phyloP scores from a whole-genome alignment of 2,113 vertebrate species.

The Rhipidura dahli region DNA sequence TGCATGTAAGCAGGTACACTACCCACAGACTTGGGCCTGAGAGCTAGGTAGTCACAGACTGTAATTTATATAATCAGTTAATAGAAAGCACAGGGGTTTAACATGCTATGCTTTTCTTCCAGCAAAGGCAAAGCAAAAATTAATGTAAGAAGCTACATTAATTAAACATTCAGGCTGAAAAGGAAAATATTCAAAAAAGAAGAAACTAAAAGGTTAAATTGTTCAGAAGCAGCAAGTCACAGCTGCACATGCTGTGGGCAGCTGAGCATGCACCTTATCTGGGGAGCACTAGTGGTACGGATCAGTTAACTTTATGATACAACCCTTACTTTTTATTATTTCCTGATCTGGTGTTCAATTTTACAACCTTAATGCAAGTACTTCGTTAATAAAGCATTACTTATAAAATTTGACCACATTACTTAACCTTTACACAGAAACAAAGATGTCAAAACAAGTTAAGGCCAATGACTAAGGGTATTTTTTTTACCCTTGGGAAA shows the following conservation, averaged over 20 bases:
- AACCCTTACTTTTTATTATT: slow-evolving; percentile 49
- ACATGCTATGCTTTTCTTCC: background rate
- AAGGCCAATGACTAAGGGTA: background rate
- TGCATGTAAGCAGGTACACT: background rate
- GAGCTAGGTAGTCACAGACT: background rate
- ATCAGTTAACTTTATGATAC: slow-evolving; percentile 62
- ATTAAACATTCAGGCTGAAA: background rate
- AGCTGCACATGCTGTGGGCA: background rate
- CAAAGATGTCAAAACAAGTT: slow-evolving; percentile 47
- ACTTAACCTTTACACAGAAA: slow-evolving; percentile 45
- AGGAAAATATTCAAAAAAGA: background rate
- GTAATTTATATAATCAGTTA: background rate
- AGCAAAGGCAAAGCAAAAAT: background rate
- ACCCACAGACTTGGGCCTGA: background rate
- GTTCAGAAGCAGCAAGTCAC: slow-evolving; percentile 25
- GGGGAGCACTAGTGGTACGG: background rate
- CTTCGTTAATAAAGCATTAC: slow-evolving; percentile 41
- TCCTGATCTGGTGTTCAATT: slow-evolving; percentile 56
- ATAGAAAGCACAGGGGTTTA: background rate
- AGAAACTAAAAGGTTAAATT: slow-evolving; percentile 8
- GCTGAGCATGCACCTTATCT: slow-evolving; percentile 24
- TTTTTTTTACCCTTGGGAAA: slow-evolving; percentile 38
- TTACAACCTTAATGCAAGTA: slow-evolving; percentile 48
- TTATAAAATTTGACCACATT: slow-evolving; percentile 49
- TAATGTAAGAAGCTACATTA: background rate